These are phyloP conservation scores for Paralvinella palmiformis DNA, from an alignment of 1,140 invertebrate genomes.

Conservation along the genomic window DNA sequence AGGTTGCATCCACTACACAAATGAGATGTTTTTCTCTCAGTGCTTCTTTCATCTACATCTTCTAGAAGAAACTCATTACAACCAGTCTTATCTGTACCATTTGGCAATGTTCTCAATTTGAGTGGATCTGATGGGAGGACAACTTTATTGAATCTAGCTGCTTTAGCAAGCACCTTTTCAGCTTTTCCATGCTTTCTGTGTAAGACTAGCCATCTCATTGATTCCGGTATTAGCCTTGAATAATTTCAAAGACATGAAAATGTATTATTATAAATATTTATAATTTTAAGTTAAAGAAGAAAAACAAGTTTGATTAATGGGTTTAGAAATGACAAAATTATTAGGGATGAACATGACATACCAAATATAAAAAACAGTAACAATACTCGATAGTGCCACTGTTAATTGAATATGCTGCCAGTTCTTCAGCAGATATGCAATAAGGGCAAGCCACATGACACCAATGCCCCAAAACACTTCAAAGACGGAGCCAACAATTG, in stretches of 20 bases:
- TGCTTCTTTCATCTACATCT: no score
- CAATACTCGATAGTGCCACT: constrained; percentile 36
- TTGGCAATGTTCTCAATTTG: no score
- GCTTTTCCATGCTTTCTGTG: background rate
- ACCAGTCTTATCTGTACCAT: no score
- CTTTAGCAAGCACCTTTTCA: background rate
- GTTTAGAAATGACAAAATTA: no score
- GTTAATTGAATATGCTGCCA: constrained; percentile 47
- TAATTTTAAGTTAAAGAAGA: no score
- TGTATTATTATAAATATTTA: no score
- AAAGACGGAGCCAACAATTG: constrained; percentile 47
- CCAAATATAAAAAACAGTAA: constrained; percentile 31
- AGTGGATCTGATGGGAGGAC: background rate
- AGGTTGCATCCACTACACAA: no score
- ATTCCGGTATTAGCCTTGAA: constrained; percentile 30
- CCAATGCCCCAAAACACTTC: constrained; percentile 42
- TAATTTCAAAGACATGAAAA: no score
- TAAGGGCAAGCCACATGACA: constrained; percentile 29
- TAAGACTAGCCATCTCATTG: background rate
- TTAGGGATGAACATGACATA: no score
- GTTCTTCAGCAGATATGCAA: constrained; percentile 36
- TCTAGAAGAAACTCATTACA: no score
- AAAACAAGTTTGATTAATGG: no score
- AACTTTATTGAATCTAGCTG: background rate
- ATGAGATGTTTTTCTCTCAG: no score